Conservation (phyloP, 2,888 invertebrate species). For the Chydorus sphaericus region DNA sequence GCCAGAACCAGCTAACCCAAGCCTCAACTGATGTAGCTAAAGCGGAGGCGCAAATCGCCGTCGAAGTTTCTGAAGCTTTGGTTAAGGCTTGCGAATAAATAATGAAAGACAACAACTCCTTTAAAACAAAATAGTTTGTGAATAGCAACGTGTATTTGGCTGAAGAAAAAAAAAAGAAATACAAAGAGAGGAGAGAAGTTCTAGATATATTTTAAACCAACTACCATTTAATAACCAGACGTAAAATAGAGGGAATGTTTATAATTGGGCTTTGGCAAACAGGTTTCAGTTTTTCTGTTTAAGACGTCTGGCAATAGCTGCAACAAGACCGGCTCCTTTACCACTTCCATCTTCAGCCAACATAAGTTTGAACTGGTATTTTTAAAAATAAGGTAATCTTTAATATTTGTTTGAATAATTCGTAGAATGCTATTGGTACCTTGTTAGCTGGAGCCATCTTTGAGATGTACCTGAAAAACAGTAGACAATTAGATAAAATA, state of each 20-base stretch:
- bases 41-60: constrained; percentile 82
- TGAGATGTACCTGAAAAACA: constrained; percentile 42
- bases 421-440: constrained; percentile 29
- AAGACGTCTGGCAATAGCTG: constrained; percentile 51
- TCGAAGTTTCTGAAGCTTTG: constrained; percentile 89
- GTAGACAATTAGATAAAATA: too few species aligned
- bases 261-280: too few species aligned
- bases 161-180: too few species aligned
- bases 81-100: constrained; percentile 49
- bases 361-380: constrained; percentile 45
- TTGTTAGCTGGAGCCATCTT: constrained; percentile 43
- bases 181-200: too few species aligned
- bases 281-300: constrained; percentile 30
- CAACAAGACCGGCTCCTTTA: constrained; percentile 61
- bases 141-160: too few species aligned
- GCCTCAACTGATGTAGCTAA: constrained; percentile 66
- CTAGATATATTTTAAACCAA: background rate
- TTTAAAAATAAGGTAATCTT: background rate
- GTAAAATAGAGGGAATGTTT: too few species aligned
- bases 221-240: too few species aligned
- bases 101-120: background rate
- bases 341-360: constrained; percentile 68
- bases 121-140: too few species aligned
- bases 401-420: background rate
- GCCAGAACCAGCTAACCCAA: constrained; percentile 64